Conservation (phyloP, 2,113 vertebrate genomes). For the Macheiramphus alcinus region DNA sequence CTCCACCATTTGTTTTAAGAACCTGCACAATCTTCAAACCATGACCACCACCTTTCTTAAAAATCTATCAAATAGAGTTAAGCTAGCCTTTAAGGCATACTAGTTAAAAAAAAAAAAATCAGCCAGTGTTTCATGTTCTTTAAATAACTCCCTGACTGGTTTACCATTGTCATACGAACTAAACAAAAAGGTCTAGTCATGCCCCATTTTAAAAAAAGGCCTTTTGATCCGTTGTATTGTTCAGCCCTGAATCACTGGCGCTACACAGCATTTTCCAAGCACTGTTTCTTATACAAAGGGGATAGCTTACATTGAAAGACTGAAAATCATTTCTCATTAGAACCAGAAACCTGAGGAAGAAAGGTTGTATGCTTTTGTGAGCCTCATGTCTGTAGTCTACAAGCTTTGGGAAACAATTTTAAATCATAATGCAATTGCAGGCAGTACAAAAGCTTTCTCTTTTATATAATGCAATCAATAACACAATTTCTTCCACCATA, state of each 20-base stretch:
- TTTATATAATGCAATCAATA: slow-evolving; percentile 33
- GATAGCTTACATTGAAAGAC: neutral
- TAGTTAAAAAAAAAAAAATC: neutral
- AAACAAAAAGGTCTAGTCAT: slow-evolving; percentile 47
- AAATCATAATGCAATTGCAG: slow-evolving; percentile 21
- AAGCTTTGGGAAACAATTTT: slow-evolving; percentile 32
- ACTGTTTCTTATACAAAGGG: slow-evolving; percentile 2
- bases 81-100: neutral
- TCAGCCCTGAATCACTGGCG: neutral
- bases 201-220: neutral
- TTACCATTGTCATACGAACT: slow-evolving; percentile 7
- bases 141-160: slow-evolving; percentile 29
- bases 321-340: slow-evolving; percentile 34
- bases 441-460: slow-evolving; percentile 2
- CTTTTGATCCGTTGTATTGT: slow-evolving; percentile 14
- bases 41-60: neutral
- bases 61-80: neutral
- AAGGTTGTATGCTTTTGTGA: slow-evolving; percentile 20
- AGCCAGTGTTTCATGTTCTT: neutral
- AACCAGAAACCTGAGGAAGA: slow-evolving; percentile 48
- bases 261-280: slow-evolving; percentile 23
- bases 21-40: neutral
- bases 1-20: neutral
- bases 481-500: neutral
- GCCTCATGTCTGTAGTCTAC: neutral